A percentile compares a stretch with the other conserved stretches of the same genome.
phyloP scores from a whole-genome alignment of 2,113 vertebrate species.

The Chionodraco myersi region DNA sequence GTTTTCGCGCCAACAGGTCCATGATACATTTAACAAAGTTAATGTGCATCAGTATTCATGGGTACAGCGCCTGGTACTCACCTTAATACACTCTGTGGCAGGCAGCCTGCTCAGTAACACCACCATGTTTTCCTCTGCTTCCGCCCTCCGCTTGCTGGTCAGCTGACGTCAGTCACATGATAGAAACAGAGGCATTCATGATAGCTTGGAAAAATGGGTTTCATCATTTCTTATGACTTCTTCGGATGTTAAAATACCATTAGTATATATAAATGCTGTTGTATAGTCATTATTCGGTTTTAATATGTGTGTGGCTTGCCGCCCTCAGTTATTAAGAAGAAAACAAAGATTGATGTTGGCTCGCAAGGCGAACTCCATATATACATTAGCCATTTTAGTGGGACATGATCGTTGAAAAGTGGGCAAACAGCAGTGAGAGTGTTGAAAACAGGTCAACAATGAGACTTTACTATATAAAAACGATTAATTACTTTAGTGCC shows the following conservation, averaged over 20 bases:
- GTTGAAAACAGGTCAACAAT: not conserved
- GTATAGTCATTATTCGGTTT: fast-evolving
- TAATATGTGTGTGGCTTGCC: too few relatives aligned
- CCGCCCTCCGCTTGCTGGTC: constrained; percentile 25
- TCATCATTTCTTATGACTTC: fast-evolving
- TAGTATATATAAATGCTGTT: fast-evolving
- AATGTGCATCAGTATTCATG: fast-evolving
- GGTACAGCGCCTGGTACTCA: constrained; percentile 53
- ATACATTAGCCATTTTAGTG: not conserved
- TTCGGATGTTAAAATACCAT: fast-evolving
- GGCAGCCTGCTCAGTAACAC: constrained; percentile 69
- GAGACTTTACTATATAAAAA: not conserved
- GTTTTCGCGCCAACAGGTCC: not conserved
- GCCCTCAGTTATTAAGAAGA: not conserved
- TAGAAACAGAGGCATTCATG: not conserved
- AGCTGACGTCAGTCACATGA: constrained; percentile 68
- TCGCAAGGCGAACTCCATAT: not conserved
- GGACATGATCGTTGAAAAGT: not conserved
- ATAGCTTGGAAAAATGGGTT: not conserved
- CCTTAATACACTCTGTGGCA: constrained; percentile 65
- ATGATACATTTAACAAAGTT: not conserved
- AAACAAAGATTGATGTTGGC: too few relatives aligned
- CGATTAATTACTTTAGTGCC: fast-evolving
- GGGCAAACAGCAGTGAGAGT: not conserved
- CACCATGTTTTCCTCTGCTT: constrained; percentile 59